A percentile compares a stretch with the other conserved stretches of the same genome.
Evolutionary conservation across 2,113 vertebrate genomes (phyloP).

Genomic region (Oxygymnocypris stewartii): DNA sequence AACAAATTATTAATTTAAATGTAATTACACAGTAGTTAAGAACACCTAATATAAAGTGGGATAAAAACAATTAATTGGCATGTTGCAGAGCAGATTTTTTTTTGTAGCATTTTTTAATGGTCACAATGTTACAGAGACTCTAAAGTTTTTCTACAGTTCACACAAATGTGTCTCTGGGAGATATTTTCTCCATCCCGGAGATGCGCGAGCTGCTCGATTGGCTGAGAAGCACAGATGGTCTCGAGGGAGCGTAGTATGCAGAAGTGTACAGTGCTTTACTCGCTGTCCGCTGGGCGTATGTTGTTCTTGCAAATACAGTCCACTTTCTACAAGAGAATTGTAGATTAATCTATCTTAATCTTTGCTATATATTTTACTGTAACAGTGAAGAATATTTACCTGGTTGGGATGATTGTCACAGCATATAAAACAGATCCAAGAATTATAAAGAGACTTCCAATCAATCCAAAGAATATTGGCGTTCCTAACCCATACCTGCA

Average conservation of each 20-base stretch:
- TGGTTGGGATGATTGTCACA: conserved; percentile 65
- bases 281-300: conserved; percentile 47
- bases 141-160: conserved; percentile 38
- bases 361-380: no score
- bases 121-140: neutral
- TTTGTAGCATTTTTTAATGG: neutral
- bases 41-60: no score
- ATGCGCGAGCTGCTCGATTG: conserved; percentile 56
- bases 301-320: conserved; percentile 47
- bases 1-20: no score
- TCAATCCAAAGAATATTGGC: conserved; percentile 74
- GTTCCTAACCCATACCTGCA: conserved; percentile 74
- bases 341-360: neutral
- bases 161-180: conserved; percentile 73
- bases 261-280: conserved; percentile 56
- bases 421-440: conserved; percentile 69
- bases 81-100: neutral
- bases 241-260: conserved; percentile 60
- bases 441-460: conserved; percentile 69
- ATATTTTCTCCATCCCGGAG: conserved; percentile 62
- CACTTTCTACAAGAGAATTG: conserved; percentile 35
- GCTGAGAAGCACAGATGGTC: neutral
- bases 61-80: neutral
- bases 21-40: no score
- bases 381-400: conserved; percentile 58